Percentiles rank a stretch among this genome's conserved stretches.
These are phyloP conservation scores for Lophius piscatorius DNA, from an alignment of 2,113 vertebrate species.

Conservation along the genomic window DNA sequence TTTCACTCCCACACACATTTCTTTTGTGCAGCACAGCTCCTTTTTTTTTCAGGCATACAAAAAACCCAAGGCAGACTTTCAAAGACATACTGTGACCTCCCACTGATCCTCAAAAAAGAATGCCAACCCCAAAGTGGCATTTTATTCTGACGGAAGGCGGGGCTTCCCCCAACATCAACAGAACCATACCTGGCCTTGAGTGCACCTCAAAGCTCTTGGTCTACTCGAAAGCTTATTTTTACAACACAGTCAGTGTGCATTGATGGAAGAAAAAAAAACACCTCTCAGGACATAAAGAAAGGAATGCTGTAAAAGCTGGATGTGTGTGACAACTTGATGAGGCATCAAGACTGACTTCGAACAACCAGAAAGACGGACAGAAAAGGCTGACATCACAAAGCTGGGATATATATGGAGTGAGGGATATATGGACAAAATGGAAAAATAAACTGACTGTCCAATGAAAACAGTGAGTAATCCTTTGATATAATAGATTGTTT, in stretches of 20 bases:
- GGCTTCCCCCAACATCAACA: slow-evolving; percentile 43
- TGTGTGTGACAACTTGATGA: slow-evolving; percentile 56
- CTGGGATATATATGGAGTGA: slow-evolving; percentile 34
- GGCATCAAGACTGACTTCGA: slow-evolving; percentile 53
- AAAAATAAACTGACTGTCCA: slow-evolving; percentile 54
- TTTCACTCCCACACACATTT: slow-evolving; percentile 26
- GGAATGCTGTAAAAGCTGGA: slow-evolving; percentile 59
- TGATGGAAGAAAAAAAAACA: slow-evolving; percentile 38
- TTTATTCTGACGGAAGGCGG: slow-evolving; percentile 16
- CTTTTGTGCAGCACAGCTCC: slow-evolving; percentile 73
- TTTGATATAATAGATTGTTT: slow-evolving; percentile 50
- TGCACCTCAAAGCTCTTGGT: slow-evolving; percentile 53
- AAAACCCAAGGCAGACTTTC: slow-evolving; percentile 30
- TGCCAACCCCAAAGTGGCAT: slow-evolving; percentile 49
- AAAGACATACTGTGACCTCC: slow-evolving; percentile 43
- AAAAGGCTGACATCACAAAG: slow-evolving; percentile 48
- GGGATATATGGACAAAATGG: slow-evolving; percentile 44
- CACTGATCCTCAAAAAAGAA: slow-evolving; percentile 31
- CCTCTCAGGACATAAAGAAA: slow-evolving; percentile 52
- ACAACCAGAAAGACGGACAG: slow-evolving; percentile 37
- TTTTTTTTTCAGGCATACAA: slow-evolving; percentile 69
- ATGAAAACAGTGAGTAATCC: slow-evolving; percentile 62
- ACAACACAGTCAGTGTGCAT: slow-evolving; percentile 30
- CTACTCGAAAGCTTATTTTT: slow-evolving; percentile 56
- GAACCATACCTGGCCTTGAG: slow-evolving; percentile 56